A percentile compares a stretch with the other conserved stretches of the same genome.
These are phyloP conservation scores for Gortyna flavago DNA, from an alignment of 2,888 invertebrate genomes.

Conservation along the genomic window DNA sequence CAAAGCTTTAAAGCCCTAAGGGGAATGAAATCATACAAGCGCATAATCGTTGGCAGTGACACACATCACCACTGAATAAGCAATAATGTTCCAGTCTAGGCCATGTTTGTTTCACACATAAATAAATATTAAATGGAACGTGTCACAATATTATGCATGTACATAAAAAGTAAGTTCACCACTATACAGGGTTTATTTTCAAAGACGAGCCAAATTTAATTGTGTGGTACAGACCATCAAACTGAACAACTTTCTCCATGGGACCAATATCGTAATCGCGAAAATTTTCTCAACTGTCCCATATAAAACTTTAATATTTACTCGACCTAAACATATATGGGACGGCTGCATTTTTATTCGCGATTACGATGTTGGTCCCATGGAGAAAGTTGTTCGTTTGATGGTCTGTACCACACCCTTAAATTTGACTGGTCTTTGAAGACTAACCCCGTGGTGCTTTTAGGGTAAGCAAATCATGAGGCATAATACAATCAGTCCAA, in stretches of 20 bases:
- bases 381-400: no score
- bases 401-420: no score
- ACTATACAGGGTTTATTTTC: neutral
- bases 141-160: conserved; percentile 65
- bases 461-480: conserved; percentile 65
- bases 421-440: no score
- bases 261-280: no score
- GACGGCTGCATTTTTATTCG: no score
- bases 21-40: conserved; percentile 79
- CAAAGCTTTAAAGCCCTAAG: conserved; percentile 73
- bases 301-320: no score
- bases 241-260: no score
- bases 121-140: conserved; percentile 77
- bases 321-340: no score
- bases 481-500: conserved; percentile 37
- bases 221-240: no score
- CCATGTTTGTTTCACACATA: conserved; percentile 78
- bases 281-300: no score
- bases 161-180: conserved; percentile 54
- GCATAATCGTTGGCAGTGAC: conserved; percentile 85
- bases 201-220: no score
- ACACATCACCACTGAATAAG: conserved; percentile 81
- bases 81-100: conserved; percentile 78
- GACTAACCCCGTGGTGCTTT: conserved; percentile 53
- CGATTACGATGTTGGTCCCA: no score